phyloP scores from a whole-genome alignment of 2,113 vertebrate species.

The Lamprotornis superbus region DNA sequence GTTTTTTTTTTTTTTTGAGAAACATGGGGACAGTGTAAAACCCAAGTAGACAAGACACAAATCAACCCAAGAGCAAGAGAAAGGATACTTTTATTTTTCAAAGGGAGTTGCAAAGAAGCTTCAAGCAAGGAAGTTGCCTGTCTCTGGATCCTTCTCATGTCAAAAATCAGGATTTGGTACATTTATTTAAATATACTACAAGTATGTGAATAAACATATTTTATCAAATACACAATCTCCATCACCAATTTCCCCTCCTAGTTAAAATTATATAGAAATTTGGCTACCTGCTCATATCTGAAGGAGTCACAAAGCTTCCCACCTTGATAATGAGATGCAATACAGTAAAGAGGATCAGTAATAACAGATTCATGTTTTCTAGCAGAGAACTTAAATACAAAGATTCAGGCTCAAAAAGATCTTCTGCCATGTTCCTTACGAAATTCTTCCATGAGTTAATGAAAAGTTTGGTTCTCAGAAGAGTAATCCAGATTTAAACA shows the following conservation, averaged over 20 bases:
- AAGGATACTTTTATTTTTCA: background rate
- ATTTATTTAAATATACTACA: background rate
- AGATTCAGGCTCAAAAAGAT: background rate
- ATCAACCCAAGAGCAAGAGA: background rate
- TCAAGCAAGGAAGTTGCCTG: background rate
- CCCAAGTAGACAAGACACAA: background rate
- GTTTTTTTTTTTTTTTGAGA: background rate
- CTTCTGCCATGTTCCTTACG: slow-evolving; percentile 5
- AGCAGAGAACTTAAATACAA: background rate
- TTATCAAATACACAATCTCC: background rate
- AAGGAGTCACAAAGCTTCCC: background rate
- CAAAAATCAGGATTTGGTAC: background rate
- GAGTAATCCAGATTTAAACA: background rate
- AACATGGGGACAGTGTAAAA: fast-evolving
- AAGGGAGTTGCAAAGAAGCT: background rate
- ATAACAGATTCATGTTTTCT: background rate
- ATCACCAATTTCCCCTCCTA: background rate
- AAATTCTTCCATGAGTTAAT: slow-evolving; percentile 1
- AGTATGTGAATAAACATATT: background rate
- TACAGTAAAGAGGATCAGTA: background rate
- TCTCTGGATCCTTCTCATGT: background rate
- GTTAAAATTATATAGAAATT: background rate
- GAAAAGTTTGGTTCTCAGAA: slow-evolving; percentile 36
- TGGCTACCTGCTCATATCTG: background rate
- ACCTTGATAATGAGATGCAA: background rate